Conservation (phyloP, 2,888 invertebrate species). For the Arctia plantaginis region DNA sequence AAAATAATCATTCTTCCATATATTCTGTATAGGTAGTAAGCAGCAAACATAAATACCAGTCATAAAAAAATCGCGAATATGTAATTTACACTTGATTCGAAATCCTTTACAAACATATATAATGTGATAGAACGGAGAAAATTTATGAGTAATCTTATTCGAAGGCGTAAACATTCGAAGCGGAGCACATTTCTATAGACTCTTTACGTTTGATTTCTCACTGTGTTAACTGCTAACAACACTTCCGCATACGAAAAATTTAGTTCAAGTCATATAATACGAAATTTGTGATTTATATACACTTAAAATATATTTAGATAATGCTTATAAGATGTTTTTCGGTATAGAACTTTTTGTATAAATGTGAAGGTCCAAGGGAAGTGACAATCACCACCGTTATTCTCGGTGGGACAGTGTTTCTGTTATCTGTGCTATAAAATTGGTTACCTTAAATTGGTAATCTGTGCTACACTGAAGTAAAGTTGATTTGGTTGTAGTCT, state of each 20-base stretch:
- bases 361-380: background rate
- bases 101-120: slow-evolving; percentile 41
- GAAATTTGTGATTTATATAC: background rate
- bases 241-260: background rate
- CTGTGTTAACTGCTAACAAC: background rate
- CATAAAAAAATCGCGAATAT: slow-evolving; percentile 17
- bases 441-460: too few species aligned
- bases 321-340: background rate
- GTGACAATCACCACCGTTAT: background rate
- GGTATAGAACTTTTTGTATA: background rate
- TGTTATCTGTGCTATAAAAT: background rate
- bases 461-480: too few species aligned
- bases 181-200: slow-evolving; percentile 19
- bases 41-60: background rate
- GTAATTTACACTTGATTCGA: slow-evolving; percentile 42
- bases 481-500: too few species aligned
- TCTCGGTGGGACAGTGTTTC: background rate
- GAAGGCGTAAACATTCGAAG: slow-evolving; percentile 32
- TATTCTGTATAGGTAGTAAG: background rate
- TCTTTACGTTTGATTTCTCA: slow-evolving; percentile 8
- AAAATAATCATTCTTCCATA: too few species aligned
- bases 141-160: slow-evolving; percentile 55
- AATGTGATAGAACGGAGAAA: slow-evolving; percentile 48
- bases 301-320: background rate
- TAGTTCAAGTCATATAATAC: background rate